phyloP scores from a whole-genome alignment of 2,888 invertebrate genomes.

The Mongoloraphidia duomilia region DNA sequence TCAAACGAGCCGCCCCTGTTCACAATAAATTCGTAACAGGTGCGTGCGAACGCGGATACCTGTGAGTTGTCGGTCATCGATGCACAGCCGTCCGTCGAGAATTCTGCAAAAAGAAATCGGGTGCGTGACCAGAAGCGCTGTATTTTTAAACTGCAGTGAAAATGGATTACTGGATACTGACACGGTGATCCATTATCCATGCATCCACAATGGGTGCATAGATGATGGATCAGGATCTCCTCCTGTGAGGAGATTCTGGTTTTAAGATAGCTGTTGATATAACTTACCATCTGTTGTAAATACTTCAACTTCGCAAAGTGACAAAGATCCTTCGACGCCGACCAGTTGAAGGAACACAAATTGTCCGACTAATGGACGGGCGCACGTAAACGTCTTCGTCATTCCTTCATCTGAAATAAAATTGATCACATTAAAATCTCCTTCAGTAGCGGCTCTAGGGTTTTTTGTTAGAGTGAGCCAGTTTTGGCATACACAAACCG shows the following conservation, averaged over 20 bases:
- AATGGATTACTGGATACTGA: too few species aligned
- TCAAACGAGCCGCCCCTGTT: conserved; percentile 70
- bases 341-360: conserved; percentile 81
- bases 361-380: conserved; percentile 69
- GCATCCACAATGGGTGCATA: too few species aligned
- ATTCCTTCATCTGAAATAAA: conserved; percentile 64
- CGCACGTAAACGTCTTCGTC: conserved; percentile 80
- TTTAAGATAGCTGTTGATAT: too few species aligned
- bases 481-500: not conserved
- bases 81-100: conserved; percentile 72
- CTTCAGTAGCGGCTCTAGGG: too few species aligned
- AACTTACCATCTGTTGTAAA: conserved; percentile 79
- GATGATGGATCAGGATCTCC: too few species aligned
- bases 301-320: conserved; percentile 83
- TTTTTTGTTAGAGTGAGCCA: too few species aligned
- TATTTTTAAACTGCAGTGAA: too few species aligned
- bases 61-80: conserved; percentile 66
- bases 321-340: conserved; percentile 78
- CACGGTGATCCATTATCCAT: too few species aligned
- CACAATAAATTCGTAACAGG: conserved; percentile 79
- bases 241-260: too few species aligned
- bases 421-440: conserved; percentile 6
- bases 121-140: not conserved
- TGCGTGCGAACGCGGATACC: conserved; percentile 67
- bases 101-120: conserved; percentile 41